Evolutionary conservation across 2,888 invertebrate genomes (phyloP).

Genomic region (Melanotus villosus): DNA sequence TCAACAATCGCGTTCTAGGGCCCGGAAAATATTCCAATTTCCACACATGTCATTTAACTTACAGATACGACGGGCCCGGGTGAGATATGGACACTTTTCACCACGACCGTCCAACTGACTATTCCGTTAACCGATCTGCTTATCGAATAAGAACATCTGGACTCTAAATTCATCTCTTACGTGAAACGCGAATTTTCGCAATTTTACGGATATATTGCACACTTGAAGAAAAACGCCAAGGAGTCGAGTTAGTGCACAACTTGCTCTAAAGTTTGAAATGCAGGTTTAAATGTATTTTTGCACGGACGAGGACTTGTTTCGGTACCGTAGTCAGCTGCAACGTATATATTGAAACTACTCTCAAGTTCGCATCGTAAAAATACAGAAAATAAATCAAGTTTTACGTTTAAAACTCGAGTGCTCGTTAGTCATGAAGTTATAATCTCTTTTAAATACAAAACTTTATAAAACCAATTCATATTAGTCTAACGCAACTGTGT

Average conservation of each 20-base stretch:
- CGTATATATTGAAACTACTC: no score
- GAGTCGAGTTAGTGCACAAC: neutral
- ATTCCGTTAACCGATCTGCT: slow-evolving; percentile 44
- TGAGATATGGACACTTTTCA: slow-evolving; percentile 51
- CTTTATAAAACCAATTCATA: no score
- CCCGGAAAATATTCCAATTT: slow-evolving; percentile 53
- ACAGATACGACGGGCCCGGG: slow-evolving; percentile 49
- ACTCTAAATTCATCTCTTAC: slow-evolving; percentile 26
- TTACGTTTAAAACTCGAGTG: no score
- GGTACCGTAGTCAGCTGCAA: no score
- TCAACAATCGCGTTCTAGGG: slow-evolving; percentile 35
- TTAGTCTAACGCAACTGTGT: no score
- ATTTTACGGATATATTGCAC: neutral
- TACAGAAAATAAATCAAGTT: no score
- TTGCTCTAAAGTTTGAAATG: neutral
- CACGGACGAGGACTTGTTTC: no score
- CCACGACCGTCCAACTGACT: slow-evolving; percentile 53
- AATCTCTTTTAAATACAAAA: no score
- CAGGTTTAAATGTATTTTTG: no score
- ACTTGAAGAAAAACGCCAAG: neutral
- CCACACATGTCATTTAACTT: slow-evolving; percentile 53
- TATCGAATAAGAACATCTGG: slow-evolving; percentile 52
- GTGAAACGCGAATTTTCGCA: slow-evolving; percentile 6
- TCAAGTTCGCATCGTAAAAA: no score
- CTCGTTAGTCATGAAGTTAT: no score